Evolutionary conservation across 2,888 invertebrate genomes (phyloP), one percentile per base, ranked within the genome.

Genomic region (Dascillus cervinus): DNA sequence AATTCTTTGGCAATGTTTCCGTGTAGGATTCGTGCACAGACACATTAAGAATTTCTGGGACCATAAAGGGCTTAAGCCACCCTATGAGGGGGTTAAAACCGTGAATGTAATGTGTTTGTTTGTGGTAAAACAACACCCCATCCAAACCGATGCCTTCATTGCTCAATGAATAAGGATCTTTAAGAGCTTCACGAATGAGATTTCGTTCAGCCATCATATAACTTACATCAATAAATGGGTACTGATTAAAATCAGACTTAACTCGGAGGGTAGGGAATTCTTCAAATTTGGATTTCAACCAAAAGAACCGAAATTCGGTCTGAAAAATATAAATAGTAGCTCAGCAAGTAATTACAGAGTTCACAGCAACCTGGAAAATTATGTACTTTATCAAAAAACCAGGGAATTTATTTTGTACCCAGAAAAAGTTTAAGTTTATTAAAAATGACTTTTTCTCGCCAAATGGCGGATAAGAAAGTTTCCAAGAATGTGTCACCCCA

Each of bases 41-140:
- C 4, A 71, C 56, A 34, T 67, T 66, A 62, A 88, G 62, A 12
- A 88, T 69, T 65, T 92, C 90, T 1, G 79, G 75, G 4, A 94
- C 56, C 94, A 95, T 94, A 57, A 73, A 91, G 0, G 86, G 76
- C 56, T 82, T 90, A 2, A 97, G 67, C 96, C 96, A 97, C 1
- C 84, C 82, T 1, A 95, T 90, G 4, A 97, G 65, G 0, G 96
- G 94, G 0, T 91, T 89, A 26, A 72, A 64, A 2, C 89, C 90
- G 26, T 43, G 42, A n/a, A 40, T 43, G 43, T 97, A 97, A 47
- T 79, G 78, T 0, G 81, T 77, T 39, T 77, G 70, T 49, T 82
- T 83, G 63, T 96, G 92, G 63, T 86, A 97, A 65, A 97, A 96
- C 30, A 96, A 66, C 19, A 94, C 59, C 0, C 97, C 97, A 62